Evolutionary conservation across 2,888 invertebrate species (phyloP).

Genomic region (Acronicta leporina): DNA sequence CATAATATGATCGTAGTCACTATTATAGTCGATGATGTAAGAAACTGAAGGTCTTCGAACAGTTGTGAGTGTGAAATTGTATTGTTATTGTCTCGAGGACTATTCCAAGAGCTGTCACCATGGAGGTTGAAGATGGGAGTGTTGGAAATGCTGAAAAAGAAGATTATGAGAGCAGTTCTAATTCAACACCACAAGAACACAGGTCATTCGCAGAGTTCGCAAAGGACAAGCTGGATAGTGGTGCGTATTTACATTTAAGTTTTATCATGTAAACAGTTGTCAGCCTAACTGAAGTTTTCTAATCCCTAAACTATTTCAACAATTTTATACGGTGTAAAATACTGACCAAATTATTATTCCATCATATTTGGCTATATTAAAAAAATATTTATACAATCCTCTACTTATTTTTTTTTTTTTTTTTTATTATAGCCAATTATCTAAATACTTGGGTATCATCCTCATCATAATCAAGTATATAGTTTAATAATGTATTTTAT

Average conservation of each 20-base stretch:
- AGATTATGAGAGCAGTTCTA: constrained; percentile 80
- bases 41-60: constrained; percentile 75
- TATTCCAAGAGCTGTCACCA: constrained; percentile 58
- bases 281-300: not conserved
- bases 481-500: too few relatives aligned
- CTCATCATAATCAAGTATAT: too few relatives aligned
- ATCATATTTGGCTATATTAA: too few relatives aligned
- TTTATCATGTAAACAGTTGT: constrained; percentile 18
- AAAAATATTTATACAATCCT: too few relatives aligned
- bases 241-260: constrained; percentile 62
- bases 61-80: constrained; percentile 67
- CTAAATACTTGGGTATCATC: too few relatives aligned
- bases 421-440: too few relatives aligned
- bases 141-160: constrained; percentile 77
- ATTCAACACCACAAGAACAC: constrained; percentile 85
- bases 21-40: constrained; percentile 87
- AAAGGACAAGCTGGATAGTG: constrained; percentile 85
- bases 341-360: too few relatives aligned
- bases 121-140: constrained; percentile 79
- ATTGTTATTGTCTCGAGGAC: constrained; percentile 65
- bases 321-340: not conserved
- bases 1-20: constrained; percentile 42
- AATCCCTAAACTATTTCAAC: not conserved
- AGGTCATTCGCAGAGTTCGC: constrained; percentile 85
- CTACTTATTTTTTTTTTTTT: too few relatives aligned